Conservation (phyloP, 1,140 invertebrate species). For the Nylanderia fulva region DNA sequence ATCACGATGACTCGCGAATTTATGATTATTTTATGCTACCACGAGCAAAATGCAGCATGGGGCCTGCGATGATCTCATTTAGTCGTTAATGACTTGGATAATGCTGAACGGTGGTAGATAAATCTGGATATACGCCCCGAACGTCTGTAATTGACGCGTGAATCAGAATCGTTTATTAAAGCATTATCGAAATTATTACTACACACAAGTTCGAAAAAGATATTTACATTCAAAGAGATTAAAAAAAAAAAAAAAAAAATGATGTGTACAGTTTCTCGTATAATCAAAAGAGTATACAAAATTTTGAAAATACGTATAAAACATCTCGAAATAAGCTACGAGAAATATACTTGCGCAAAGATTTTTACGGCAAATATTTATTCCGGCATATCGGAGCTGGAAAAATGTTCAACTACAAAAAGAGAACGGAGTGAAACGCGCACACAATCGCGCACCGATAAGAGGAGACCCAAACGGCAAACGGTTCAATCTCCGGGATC, state of each 20-base stretch:
- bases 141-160: slow-evolving; percentile 8
- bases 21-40: slow-evolving; percentile 50
- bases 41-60: slow-evolving; percentile 41
- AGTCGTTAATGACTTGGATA: slow-evolving; percentile 42
- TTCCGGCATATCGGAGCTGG: neutral
- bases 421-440: neutral
- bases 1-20: slow-evolving; percentile 39
- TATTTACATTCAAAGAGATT: no score
- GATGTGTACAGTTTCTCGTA: neutral
- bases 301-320: neutral
- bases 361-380: neutral
- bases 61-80: slow-evolving; percentile 40
- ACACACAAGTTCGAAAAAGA: neutral
- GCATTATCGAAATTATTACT: neutral
- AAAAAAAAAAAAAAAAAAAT: no score
- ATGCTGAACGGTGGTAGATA: slow-evolving; percentile 28
- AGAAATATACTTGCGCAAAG: neutral
- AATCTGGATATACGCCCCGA: slow-evolving; percentile 27
- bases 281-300: neutral
- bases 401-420: neutral
- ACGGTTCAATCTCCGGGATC: slow-evolving; percentile 19
- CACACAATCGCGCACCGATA: neutral
- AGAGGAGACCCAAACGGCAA: neutral
- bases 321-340: no score
- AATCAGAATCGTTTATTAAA: neutral